phyloP scores from a whole-genome alignment of 2,797 vertebrate species.

The Sebastes taczanowskii region DNA sequence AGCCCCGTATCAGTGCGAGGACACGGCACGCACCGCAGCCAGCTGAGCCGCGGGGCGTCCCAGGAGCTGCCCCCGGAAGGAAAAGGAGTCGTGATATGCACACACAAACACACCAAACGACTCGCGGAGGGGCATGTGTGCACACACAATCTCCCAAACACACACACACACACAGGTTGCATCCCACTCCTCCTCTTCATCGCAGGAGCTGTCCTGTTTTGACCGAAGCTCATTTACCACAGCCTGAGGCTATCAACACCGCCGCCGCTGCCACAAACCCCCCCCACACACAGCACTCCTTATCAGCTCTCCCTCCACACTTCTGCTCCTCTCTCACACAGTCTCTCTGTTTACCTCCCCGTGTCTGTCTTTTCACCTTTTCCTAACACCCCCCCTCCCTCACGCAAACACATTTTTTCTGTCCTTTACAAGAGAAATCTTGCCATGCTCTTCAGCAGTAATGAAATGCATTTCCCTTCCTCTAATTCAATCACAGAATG shows the following conservation, averaged over 20 bases:
- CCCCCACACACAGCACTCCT: constrained; percentile 1
- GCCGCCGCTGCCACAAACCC: not conserved
- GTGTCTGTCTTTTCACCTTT: constrained; percentile 11
- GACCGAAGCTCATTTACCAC: constrained; percentile 58
- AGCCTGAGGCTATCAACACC: constrained; percentile 48
- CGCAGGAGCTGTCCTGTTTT: constrained; percentile 49
- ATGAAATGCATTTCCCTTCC: constrained; percentile 41
- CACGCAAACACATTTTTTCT: constrained; percentile 1
- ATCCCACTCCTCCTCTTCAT: constrained; percentile 33
- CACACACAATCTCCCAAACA: not conserved
- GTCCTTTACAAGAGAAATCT: constrained; percentile 23
- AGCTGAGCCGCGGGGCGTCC: constrained; percentile 21
- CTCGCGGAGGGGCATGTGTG: not conserved
- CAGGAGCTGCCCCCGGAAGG: not conserved
- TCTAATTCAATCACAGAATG: constrained; percentile 38
- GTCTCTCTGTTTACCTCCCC: constrained; percentile 10
- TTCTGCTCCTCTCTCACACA: not conserved
- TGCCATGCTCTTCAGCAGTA: constrained; percentile 27
- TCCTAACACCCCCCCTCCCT: not conserved
- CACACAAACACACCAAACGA: constrained; percentile 10
- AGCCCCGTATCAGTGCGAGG: constrained; percentile 9
- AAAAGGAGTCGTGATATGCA: constrained; percentile 11
- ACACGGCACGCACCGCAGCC: constrained; percentile 8
- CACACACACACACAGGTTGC: constrained; percentile 10
- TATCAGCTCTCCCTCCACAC: constrained; percentile 30